phyloP scores from a whole-genome alignment of 2,797 vertebrate genomes.

The Enoplosus armatus region DNA sequence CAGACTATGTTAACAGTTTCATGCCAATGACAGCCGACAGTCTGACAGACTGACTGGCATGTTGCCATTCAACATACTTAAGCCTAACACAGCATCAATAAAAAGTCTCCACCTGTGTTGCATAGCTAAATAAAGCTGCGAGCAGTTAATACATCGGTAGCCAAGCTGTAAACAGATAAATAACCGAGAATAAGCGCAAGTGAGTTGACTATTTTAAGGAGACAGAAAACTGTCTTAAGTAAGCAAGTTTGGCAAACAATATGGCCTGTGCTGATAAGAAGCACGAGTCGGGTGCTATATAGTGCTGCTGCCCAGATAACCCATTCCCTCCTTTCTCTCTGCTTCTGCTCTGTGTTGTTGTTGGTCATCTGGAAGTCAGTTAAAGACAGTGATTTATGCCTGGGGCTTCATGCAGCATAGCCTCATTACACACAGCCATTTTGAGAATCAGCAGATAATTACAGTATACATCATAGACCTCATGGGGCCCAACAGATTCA shows the following conservation, averaged over 20 bases:
- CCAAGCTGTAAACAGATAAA: conserved; percentile 46
- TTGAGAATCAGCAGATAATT: conserved; percentile 91
- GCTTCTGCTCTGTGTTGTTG: conserved; percentile 74
- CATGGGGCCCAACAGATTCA: conserved; percentile 76
- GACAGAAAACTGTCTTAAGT: conserved; percentile 54
- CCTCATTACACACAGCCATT: conserved; percentile 89
- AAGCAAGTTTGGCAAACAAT: conserved; percentile 68
- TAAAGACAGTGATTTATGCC: conserved; percentile 88
- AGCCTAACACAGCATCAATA: conserved; percentile 68
- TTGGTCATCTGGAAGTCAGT: conserved; percentile 83
- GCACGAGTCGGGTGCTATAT: conserved; percentile 56
- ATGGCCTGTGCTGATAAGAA: conserved; percentile 75
- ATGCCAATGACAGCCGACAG: conserved; percentile 60
- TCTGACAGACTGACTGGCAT: conserved; percentile 58
- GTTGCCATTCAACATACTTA: conserved; percentile 55
- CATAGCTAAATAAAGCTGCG: conserved; percentile 61
- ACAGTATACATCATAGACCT: conserved; percentile 87
- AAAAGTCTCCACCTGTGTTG: conserved; percentile 62
- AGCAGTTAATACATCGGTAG: conserved; percentile 41
- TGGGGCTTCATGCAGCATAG: conserved; percentile 80
- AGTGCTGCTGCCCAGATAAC: conserved; percentile 66
- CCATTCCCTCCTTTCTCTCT: conserved; percentile 59
- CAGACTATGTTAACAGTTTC: conserved; percentile 46
- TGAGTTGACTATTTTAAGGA: conserved; percentile 58
- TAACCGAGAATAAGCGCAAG: conserved; percentile 45